Evolutionary conservation across 2,797 vertebrate species (phyloP).

Genomic region (Amblyopsis hoosieri): DNA sequence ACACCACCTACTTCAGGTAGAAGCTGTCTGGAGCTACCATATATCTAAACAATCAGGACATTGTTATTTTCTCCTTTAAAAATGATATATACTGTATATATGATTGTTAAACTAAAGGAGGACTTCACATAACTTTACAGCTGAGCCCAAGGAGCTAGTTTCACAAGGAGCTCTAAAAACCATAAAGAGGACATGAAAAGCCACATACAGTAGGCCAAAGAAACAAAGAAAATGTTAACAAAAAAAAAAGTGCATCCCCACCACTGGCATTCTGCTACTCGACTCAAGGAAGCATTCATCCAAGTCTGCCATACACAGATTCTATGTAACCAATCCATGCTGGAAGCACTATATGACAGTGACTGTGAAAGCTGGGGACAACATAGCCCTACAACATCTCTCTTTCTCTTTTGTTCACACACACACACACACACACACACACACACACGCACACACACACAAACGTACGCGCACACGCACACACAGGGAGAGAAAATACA

Average conservation of each 20-base stretch:
- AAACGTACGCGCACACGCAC: background rate
- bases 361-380: constrained; percentile 73
- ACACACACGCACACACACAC: constrained; percentile 35
- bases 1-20: constrained; percentile 82
- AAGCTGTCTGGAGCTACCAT: constrained; percentile 81
- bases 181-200: constrained; percentile 13
- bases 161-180: constrained; percentile 17
- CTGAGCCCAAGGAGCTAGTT: constrained; percentile 39
- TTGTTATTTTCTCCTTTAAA: constrained; percentile 80
- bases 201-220: constrained; percentile 20
- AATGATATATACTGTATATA: too few relatives aligned
- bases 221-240: constrained; percentile 1
- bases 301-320: constrained; percentile 65
- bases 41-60: constrained; percentile 85
- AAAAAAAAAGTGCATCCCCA: background rate
- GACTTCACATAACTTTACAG: constrained; percentile 43
- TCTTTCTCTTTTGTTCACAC: constrained; percentile 13
- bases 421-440: constrained; percentile 3
- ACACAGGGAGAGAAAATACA: constrained; percentile 65
- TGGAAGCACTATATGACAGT: constrained; percentile 69
- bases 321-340: constrained; percentile 70
- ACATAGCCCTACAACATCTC: constrained; percentile 22
- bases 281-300: constrained; percentile 66
- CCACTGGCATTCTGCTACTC: constrained; percentile 61
- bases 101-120: background rate